Base-by-base conservation (phyloP, 2,797 vertebrate genomes). In the Eospalax fontanierii region DNA sequence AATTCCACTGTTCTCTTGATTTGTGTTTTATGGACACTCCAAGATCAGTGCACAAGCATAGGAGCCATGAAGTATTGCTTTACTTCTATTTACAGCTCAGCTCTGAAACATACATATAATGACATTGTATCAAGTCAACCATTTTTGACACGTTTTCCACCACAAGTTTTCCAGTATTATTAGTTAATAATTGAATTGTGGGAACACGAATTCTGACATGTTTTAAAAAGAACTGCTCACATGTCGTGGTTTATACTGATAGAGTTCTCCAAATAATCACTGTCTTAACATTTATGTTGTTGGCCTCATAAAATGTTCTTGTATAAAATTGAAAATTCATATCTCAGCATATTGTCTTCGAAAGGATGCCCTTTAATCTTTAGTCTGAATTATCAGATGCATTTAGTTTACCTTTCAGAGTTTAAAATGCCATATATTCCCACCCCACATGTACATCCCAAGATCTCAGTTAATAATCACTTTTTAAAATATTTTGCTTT, bases 201-300 rank as follows among this genome's bases (percentile, higher is more conserved):
- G 14, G 18, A 80, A 79, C 57, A 6, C 57, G 66, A 4, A 63
- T 57, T 24, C 66, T 73, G 28, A 66, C 1, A 8, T 21, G 12
- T 14, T 70, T 50, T 28, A n/a, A 61, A 43, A 87, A 70, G 87
- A 79, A 90, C 68, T 40, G 1, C 54, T 95, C 26, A 40, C 35
- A 50, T 84, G 70, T 22, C 89, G 46, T 43, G 68, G 38, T 50
- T 24, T 79, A 57, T 91, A 46, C 90, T 80, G 82, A 33, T 75
- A 59, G 35, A 71, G 2, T 76, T 66, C 19, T 81, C 19, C 28
- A 82, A 74, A 94, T 59, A 91, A 96, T 74, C 78, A n/a, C 33
- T 91, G 1, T 87, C 84, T 95, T 95, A 4, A 84, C 26, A 68
- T 40, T 94, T 93, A 75, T 92, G 40, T 59, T 92, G 85, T 95